These are phyloP conservation scores for Triops cancriformis DNA, from an alignment of 1,140 invertebrate genomes.

Conservation along the genomic window DNA sequence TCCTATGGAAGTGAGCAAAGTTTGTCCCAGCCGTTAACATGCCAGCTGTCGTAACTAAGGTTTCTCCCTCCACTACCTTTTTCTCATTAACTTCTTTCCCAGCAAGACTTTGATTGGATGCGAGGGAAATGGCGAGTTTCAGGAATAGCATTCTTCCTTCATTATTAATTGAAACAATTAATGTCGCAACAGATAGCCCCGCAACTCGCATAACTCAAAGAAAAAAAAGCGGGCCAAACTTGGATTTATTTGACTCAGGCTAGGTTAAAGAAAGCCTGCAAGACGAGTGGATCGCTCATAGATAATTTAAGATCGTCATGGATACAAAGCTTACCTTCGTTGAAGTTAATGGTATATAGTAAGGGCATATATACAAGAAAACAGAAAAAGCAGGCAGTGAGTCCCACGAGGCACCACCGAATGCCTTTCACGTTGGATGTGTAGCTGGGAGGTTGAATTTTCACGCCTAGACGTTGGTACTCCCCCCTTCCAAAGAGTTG, in stretches of 20 bases:
- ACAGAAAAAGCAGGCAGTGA: constrained; percentile 6
- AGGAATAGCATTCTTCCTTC: not conserved
- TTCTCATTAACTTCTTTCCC: not conserved
- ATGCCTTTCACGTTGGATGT: not conserved
- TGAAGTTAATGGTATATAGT: not conserved
- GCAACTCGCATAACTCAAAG: no score
- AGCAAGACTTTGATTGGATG: not conserved
- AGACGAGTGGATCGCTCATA: not conserved
- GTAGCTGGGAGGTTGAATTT: not conserved
- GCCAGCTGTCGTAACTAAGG: not conserved
- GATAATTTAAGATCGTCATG: not conserved
- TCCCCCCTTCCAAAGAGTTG: not conserved
- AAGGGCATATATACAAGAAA: not conserved
- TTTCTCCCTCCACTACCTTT: not conserved
- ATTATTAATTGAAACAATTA: not conserved
- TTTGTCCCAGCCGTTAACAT: not conserved
- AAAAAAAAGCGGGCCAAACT: no score
- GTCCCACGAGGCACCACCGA: constrained; percentile 2
- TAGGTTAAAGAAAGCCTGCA: not conserved
- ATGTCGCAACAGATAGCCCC: no score
- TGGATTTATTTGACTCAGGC: no score
- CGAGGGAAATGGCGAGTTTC: not conserved
- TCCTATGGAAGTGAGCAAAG: not conserved
- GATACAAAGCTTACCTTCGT: not conserved
- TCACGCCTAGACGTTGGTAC: not conserved